Evolutionary conservation across 35 echinoderm and acorn worm species (phyloP), one percentile per base, ranked within the genome.

Genomic region (Eucidaris tribuloides): DNA sequence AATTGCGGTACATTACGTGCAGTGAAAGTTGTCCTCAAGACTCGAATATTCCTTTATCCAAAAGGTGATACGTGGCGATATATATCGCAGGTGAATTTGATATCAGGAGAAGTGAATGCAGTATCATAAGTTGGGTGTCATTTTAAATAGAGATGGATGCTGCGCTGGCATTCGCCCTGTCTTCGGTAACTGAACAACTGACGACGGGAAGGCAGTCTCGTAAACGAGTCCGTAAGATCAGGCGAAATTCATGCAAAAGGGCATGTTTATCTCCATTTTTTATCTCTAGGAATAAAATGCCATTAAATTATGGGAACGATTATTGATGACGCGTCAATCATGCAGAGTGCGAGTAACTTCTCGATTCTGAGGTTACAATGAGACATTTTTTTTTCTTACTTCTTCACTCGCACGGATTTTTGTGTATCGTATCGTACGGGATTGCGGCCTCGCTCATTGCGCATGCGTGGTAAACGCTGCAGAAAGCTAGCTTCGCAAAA

Each of bases 231-330:
- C 9, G 48, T 11, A n/a, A n/a, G n/a, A n/a, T n/a, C n/a, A 36
- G 68, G 44, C 44, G 41, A 74, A 74, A 74, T 44, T 41, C 68
- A 74, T 74, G 68, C 68, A 74, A 44, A n/a, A 74, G 68, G 68
- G 68, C 68, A 38, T 44, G 41, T 38, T 44, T 38, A 74, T 74
- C 68, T 74, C 24, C 25, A 35, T 36, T 35, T 44, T 36, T 44
- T 74, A 74, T 44, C 44, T 74, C 44, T 40, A 74, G 33, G 68
- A 40, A 74, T 33, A 36, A 40, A 74, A 74, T 74, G 68, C 68
- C 35, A 74, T 74, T 74, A 36, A 74, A 74, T 74, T 74, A 74
- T 74, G 68, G 68, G 68, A 38, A 74, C 35, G 68, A 74, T 42
- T 74, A 74, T 74, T 40, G 68, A 74, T 44, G 68, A 40, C 35